Evolutionary conservation across 2,797 vertebrate genomes (phyloP).

Genomic region (Melanotaenia parkinsoni): DNA sequence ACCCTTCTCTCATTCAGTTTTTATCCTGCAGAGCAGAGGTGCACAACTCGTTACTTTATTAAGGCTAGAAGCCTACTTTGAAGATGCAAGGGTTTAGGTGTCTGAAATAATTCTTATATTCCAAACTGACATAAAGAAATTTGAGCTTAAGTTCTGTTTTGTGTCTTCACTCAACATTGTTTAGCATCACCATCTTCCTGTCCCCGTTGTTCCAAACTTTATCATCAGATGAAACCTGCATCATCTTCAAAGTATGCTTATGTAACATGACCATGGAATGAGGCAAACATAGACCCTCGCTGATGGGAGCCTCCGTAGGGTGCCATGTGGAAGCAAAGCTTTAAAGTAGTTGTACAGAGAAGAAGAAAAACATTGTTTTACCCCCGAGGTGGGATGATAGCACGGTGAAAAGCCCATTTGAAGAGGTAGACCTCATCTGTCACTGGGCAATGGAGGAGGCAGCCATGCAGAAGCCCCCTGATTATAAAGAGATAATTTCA

Average conservation of each 20-base stretch:
- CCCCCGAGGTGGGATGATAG: conserved; percentile 73
- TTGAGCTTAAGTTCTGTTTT: conserved; percentile 34
- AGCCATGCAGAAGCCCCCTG: conserved; percentile 79
- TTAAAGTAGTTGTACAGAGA: conserved; percentile 67
- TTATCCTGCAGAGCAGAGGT: conserved; percentile 63
- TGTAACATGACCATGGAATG: conserved; percentile 60
- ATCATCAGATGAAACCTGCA: conserved; percentile 58
- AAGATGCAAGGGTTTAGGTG: conserved; percentile 34
- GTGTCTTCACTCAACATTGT: conserved; percentile 38
- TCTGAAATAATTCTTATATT: conserved; percentile 61
- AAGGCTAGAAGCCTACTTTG: conserved; percentile 53
- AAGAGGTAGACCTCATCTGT: conserved; percentile 79
- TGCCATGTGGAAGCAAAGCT: conserved; percentile 60
- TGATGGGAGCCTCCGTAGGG: conserved; percentile 55
- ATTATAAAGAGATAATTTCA: conserved; percentile 84
- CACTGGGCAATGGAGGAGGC: conserved; percentile 77
- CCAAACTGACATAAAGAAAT: conserved; percentile 46
- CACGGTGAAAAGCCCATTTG: conserved; percentile 75
- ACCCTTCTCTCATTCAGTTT: conserved; percentile 55
- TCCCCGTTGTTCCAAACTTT: conserved; percentile 37
- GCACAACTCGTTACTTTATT: conserved; percentile 56
- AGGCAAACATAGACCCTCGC: conserved; percentile 56
- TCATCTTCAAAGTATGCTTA: conserved; percentile 60
- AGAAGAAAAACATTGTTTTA: conserved; percentile 78
- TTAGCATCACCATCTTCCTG: conserved; percentile 33